Evolutionary conservation across 2,888 invertebrate genomes (phyloP).

Genomic region (Eristalis pertinax): DNA sequence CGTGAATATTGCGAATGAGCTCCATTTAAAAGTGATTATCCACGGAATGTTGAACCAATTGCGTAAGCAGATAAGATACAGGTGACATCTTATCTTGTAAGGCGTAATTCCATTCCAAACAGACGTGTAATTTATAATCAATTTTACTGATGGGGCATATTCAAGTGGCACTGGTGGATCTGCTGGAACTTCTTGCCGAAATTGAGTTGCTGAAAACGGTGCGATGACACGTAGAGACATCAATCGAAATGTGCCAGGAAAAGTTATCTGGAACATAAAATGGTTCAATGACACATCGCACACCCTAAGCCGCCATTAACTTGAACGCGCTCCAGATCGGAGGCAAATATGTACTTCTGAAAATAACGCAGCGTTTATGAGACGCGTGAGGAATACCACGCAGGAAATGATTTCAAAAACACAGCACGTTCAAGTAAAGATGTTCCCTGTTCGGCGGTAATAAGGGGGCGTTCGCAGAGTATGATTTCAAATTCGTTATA

Average conservation of each 20-base stretch:
- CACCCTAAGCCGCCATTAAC: not conserved
- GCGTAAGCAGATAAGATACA: not conserved
- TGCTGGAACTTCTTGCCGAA: not conserved
- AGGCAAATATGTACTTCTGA: not conserved
- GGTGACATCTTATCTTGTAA: not conserved
- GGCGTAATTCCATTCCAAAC: not conserved
- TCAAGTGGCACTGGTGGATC: too few relatives aligned
- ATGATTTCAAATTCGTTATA: not conserved
- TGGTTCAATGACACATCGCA: not conserved
- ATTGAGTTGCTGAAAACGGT: not conserved
- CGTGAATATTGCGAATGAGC: not conserved
- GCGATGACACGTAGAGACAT: not conserved
- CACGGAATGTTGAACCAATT: not conserved
- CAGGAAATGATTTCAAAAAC: not conserved
- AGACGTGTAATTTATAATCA: not conserved
- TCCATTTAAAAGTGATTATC: not conserved
- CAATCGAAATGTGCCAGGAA: not conserved
- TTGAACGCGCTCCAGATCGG: not conserved
- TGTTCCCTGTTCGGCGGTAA: not conserved
- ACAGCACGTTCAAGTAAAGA: not conserved
- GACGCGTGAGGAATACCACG: not conserved
- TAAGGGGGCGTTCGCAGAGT: not conserved
- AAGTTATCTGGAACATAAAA: not conserved
- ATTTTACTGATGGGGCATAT: not conserved
- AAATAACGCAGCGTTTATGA: not conserved